Percentiles rank a stretch among this genome's conserved stretches.
Conservation (phyloP, 1,140 invertebrate genomes). For the Drosophila quadrilineata region DNA sequence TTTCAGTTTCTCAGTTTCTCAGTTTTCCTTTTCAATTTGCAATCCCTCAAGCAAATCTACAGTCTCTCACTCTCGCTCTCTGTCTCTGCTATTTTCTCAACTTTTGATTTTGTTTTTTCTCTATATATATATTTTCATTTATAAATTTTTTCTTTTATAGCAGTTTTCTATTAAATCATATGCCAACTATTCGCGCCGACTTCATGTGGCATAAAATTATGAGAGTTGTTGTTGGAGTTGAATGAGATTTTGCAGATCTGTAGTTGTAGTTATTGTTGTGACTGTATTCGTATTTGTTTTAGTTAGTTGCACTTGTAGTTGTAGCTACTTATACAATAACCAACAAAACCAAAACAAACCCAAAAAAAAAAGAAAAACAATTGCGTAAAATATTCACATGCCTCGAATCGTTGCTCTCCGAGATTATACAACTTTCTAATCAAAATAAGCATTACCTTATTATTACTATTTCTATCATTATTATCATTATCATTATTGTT, state of each 20-base stretch:
- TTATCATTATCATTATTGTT: neutral
- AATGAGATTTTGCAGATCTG: too few relatives aligned
- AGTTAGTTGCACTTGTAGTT: constrained; percentile 16
- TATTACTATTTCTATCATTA: constrained; percentile 40
- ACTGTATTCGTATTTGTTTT: constrained; percentile 22
- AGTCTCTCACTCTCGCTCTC: too few relatives aligned
- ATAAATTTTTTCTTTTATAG: neutral
- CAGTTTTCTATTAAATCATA: constrained; percentile 69
- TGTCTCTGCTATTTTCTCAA: neutral
- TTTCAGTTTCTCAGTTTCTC: constrained; percentile 6
- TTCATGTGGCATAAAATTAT: constrained; percentile 60
- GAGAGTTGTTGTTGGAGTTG: constrained; percentile 28
- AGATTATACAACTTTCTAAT: constrained; percentile 78
- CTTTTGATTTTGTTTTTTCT: constrained; percentile 30
- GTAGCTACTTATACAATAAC: constrained; percentile 66
- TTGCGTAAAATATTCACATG: constrained; percentile 78
- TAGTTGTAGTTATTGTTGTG: constrained; percentile 25
- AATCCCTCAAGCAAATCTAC: constrained; percentile 7
- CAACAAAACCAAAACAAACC: constrained; percentile 15
- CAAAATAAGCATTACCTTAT: constrained; percentile 67
- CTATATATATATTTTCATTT: too few relatives aligned
- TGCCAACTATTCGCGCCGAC: constrained; percentile 44
- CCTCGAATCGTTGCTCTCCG: constrained; percentile 38
- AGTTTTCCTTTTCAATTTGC: constrained; percentile 21
- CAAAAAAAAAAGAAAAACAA: constrained; percentile 64